Base-by-base conservation (phyloP, 2,113 vertebrate genomes). In the Ceyx melanurus region DNA sequence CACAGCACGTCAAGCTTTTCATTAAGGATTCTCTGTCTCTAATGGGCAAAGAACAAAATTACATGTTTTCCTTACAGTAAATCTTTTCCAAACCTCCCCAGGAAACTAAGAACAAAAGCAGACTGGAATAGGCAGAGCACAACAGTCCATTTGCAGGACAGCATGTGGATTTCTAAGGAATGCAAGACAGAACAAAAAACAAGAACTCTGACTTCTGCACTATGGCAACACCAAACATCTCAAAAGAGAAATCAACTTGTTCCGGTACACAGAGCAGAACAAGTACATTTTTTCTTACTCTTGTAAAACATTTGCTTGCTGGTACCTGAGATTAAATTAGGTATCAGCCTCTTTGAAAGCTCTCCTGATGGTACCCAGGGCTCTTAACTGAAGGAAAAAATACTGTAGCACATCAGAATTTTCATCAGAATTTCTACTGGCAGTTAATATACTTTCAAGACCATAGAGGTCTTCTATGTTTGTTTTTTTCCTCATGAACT, bases 131-230 rank as follows among this genome's bases (percentile, higher is more conserved):
- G 87, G 78, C 84, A 43, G 54, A 92, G 54, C 40, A 58, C 64
- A 83, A 42, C 8, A 61, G 71, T n/a, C 79, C 60, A 51, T 60
- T 51, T 56, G 56, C 67, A 80, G 82, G 89, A 89, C 64, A 77
- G 62, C 4, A 0, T 25, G 31, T 1, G 7, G 33, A 77, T 76
- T 64, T 73, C 42, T 48, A 19, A 90, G 71, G 89, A 89, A 94
- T 43, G 66, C 37, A n/a, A 74, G 46, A 56, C 16, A 90, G 86
- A 89, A 93, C 86, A 93, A 82, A 90, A 83, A 56, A 46, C 82
- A 95, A 78, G 65, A 95, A 90, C 82, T 89, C 72, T 79, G 82
- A 90, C 87, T 94, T 82, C 68, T 90, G 81, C 51, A 68, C 90
- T 82, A 28, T n/a, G 64, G 91, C 51, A 87, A 91, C 45, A 80